phyloP scores from a whole-genome alignment of 2,797 vertebrate genomes.

The Gallinago solitaria region DNA sequence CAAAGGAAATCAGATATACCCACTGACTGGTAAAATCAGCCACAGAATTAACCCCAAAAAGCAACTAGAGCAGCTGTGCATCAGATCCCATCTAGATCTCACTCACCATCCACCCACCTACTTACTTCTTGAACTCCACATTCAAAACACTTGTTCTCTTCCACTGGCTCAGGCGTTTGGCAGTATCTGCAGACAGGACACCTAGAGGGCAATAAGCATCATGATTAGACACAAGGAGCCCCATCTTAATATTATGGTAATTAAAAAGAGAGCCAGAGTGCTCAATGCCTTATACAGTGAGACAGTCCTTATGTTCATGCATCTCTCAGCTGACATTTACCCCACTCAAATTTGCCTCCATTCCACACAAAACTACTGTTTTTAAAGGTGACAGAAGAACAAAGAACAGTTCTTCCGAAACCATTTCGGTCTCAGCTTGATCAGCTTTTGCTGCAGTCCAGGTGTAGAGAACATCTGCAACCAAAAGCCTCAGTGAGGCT shows the following conservation, averaged over 20 bases:
- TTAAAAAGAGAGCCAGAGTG: not conserved
- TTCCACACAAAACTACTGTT: not conserved
- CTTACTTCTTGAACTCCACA: constrained; percentile 98
- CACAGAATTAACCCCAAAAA: not conserved
- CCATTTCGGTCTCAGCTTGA: not conserved
- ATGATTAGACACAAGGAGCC: not conserved
- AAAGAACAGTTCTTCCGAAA: not conserved
- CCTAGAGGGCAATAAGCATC: constrained; percentile 72
- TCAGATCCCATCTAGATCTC: not conserved
- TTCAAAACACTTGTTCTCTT: constrained; percentile 99
- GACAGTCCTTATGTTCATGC: rapidly evolving
- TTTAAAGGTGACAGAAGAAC: not conserved
- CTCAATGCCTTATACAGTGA: not conserved
- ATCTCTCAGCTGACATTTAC: not conserved
- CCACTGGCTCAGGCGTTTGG: constrained; percentile 96
- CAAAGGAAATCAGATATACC: not conserved
- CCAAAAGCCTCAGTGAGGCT: not conserved
- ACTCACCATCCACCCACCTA: constrained; percentile 48
- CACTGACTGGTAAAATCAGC: not conserved
- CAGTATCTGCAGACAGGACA: constrained; percentile 98
- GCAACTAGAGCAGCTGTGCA: not conserved
- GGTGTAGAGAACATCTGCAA: not conserved
- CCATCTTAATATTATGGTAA: not conserved
- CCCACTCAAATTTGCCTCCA: not conserved
- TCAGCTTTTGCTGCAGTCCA: not conserved